Percentiles rank a stretch among this genome's conserved stretches.
These are phyloP conservation scores for Limnephilus auricula DNA, from an alignment of 2,888 invertebrate genomes.

Conservation along the genomic window DNA sequence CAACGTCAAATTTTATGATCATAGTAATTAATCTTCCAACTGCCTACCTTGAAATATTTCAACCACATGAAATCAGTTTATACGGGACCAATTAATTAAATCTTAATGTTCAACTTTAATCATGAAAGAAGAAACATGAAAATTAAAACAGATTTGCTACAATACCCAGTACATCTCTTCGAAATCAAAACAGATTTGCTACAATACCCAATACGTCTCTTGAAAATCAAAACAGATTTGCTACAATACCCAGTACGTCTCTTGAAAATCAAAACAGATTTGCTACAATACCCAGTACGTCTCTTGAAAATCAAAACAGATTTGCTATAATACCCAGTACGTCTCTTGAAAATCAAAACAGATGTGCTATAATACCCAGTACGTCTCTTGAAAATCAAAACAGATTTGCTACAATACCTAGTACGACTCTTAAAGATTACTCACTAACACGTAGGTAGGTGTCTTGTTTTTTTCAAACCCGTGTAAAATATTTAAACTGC, in stretches of 20 bases:
- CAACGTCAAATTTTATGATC: too few relatives aligned
- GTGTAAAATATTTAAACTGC: neutral
- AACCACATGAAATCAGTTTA: too few relatives aligned
- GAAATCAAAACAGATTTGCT: too few relatives aligned
- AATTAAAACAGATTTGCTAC: neutral
- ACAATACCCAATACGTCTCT: neutral
- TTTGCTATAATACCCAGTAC: too few relatives aligned
- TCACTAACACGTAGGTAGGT: neutral
- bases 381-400: too few relatives aligned
- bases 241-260: neutral
- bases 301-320: neutral
- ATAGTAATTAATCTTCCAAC: too few relatives aligned
- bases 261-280: too few relatives aligned
- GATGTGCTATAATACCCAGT: too few relatives aligned
- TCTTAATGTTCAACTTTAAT: neutral
- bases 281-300: neutral
- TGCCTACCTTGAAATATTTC: too few relatives aligned
- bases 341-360: too few relatives aligned
- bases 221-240: too few relatives aligned
- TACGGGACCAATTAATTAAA: too few relatives aligned
- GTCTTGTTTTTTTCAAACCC: neutral
- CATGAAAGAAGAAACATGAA: neutral
- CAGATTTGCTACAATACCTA: neutral
- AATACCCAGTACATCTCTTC: neutral
- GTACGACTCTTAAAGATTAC: neutral